Conservation (phyloP, 2,113 vertebrate species). For the Oryzias celebensis region DNA sequence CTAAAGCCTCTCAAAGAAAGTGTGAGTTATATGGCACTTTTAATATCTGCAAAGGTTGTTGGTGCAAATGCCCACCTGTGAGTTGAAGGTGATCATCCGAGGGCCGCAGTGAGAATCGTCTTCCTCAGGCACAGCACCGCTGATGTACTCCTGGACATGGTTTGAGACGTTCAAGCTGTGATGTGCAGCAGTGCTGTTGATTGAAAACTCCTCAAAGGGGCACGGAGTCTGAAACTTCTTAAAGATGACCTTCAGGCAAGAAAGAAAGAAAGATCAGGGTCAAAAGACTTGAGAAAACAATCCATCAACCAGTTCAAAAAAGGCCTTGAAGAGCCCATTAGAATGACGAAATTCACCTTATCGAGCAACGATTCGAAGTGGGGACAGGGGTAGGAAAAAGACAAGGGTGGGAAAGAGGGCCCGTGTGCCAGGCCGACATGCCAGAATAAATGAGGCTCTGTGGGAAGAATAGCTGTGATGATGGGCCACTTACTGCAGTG, state of each 20-base stretch:
- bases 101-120: conserved; percentile 76
- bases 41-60: not conserved
- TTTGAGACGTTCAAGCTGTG: conserved; percentile 42
- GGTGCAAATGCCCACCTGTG: conserved; percentile 80
- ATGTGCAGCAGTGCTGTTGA: conserved; percentile 72
- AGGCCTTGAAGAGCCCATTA: no score
- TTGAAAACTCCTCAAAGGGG: conserved; percentile 76
- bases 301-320: no score
- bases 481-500: conserved; percentile 81
- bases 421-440: conserved; percentile 24
- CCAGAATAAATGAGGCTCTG: conserved; percentile 28
- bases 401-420: conserved; percentile 23
- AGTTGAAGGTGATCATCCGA: conserved; percentile 89
- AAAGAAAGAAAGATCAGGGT: no score
- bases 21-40: no score
- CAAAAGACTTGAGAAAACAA: no score
- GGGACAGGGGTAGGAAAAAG: conserved; percentile 22
- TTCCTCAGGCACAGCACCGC: conserved; percentile 41
- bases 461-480: conserved; percentile 17
- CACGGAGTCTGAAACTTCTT: conserved; percentile 95
- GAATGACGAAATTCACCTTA: conserved; percentile 22
- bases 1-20: no score
- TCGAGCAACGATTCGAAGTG: conserved; percentile 33
- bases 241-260: conserved; percentile 85
- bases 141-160: conserved; percentile 64